phyloP scores from a whole-genome alignment of 2,113 vertebrate genomes.

The Oryzias melastigma region DNA sequence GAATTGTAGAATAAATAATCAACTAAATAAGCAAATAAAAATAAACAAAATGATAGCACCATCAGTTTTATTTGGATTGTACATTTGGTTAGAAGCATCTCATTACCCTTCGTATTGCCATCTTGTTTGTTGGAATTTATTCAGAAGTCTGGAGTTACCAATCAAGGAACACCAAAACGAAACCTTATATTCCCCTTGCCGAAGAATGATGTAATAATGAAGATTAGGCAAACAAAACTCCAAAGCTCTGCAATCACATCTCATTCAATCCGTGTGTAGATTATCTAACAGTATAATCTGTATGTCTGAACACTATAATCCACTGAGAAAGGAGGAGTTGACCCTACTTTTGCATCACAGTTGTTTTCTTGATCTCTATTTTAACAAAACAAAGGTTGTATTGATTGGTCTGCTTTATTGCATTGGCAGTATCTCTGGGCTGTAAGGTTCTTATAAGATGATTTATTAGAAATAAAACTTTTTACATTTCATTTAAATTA shows the following conservation, averaged over 20 bases:
- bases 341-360: too few relatives aligned
- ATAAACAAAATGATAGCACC: too few relatives aligned
- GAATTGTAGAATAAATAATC: too few relatives aligned
- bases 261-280: slow-evolving; percentile 13
- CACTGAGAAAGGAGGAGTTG: background rate
- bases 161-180: slow-evolving; percentile 6
- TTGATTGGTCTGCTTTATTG: too few relatives aligned
- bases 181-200: slow-evolving; percentile 17
- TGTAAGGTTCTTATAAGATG: too few relatives aligned
- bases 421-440: too few relatives aligned
- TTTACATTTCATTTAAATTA: too few relatives aligned
- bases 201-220: slow-evolving; percentile 33
- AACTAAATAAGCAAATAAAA: too few relatives aligned
- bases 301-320: slow-evolving; percentile 35
- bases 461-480: too few relatives aligned
- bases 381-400: too few relatives aligned
- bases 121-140: slow-evolving; percentile 6
- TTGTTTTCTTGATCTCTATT: too few relatives aligned
- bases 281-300: slow-evolving; percentile 38
- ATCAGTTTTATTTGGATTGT: too few relatives aligned
- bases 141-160: background rate
- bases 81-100: background rate
- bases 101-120: background rate
- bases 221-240: slow-evolving; percentile 48
- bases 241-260: slow-evolving; percentile 42